Conservation (phyloP, 2,797 vertebrate species). For the Cuculus canorus region DNA sequence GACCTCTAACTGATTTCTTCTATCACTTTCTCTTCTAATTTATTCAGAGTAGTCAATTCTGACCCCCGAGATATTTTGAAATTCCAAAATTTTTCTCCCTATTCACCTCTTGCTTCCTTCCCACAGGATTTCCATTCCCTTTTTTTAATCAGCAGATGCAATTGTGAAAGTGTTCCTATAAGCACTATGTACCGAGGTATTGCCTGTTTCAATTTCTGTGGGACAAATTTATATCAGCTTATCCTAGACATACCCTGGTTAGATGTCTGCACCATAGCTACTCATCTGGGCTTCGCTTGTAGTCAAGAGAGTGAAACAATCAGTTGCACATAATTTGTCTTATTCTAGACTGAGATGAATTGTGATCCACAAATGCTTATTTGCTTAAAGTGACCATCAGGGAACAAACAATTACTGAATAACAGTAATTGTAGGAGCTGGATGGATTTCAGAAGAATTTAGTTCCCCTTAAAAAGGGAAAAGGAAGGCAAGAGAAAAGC, state of each 20-base stretch:
- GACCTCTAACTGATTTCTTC: constrained; percentile 9
- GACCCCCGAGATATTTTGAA: not conserved
- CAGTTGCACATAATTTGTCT: not conserved
- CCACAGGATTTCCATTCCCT: not conserved
- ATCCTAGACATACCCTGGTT: not conserved
- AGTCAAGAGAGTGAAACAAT: not conserved
- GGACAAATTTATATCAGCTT: not conserved
- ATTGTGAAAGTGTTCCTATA: not conserved
- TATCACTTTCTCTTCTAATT: not conserved
- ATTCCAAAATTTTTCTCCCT: not conserved
- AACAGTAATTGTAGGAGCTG: not conserved
- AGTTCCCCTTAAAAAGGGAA: not conserved
- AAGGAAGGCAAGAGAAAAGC: not conserved
- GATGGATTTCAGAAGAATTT: not conserved
- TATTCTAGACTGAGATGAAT: not conserved
- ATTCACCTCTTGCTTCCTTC: not conserved
- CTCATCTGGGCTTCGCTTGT: not conserved
- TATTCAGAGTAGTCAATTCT: not conserved
- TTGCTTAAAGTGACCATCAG: not conserved
- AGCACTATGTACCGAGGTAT: not conserved
- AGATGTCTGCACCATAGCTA: not conserved
- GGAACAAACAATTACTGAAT: not conserved
- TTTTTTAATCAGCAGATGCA: not conserved
- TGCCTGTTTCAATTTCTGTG: not conserved
- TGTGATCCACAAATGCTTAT: not conserved